Conservation (phyloP, 2,113 vertebrate species). For the Zosterops lateralis region DNA sequence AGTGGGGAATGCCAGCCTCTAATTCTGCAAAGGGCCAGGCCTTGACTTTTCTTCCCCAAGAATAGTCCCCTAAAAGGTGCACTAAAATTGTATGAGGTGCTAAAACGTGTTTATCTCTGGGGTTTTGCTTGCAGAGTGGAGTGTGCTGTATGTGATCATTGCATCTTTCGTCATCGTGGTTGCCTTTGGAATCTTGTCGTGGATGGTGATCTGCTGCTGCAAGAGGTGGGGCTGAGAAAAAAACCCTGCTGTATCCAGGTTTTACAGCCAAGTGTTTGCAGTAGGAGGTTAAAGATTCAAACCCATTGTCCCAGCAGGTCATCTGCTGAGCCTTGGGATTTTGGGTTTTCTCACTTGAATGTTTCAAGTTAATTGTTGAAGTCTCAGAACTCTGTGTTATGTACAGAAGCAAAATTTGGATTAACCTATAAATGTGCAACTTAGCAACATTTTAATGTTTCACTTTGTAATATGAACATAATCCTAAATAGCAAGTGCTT, state of each 20-base stretch:
- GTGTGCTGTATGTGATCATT: constrained; percentile 94
- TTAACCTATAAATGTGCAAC: background rate
- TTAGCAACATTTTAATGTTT: background rate
- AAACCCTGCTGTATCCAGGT: background rate
- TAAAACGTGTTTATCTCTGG: background rate
- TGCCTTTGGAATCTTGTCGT: constrained; percentile 84
- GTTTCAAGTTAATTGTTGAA: background rate
- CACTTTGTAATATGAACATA: background rate
- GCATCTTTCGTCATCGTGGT: constrained; percentile 92
- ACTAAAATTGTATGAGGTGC: background rate
- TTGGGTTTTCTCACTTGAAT: background rate
- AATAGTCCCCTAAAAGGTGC: background rate
- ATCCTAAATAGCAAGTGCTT: background rate
- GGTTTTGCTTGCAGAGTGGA: constrained; percentile 88
- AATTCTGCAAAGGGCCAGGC: background rate
- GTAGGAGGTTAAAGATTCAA: background rate
- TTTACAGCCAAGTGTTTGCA: background rate
- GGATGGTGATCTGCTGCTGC: constrained; percentile 91
- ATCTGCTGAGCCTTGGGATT: background rate
- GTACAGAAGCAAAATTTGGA: background rate
- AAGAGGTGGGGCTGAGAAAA: constrained; percentile 77
- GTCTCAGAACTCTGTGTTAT: background rate
- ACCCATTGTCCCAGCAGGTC: background rate
- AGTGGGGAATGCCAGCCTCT: background rate
- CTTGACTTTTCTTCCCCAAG: background rate